Conservation (phyloP, 2,797 vertebrate species). For the Crotalus adamanteus region DNA sequence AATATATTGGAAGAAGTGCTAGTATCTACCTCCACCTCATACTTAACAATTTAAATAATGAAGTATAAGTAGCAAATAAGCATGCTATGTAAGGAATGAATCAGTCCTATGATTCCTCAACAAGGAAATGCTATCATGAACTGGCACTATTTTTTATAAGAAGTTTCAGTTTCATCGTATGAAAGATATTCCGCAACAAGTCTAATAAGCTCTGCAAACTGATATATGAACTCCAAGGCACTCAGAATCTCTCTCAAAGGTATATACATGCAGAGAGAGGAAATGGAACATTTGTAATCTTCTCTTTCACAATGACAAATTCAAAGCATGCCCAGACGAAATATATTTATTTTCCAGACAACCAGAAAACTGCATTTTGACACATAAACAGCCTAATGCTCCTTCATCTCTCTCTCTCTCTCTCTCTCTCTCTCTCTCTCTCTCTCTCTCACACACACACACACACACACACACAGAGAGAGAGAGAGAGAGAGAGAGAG, state of each 20-base stretch:
- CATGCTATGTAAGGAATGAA: background rate
- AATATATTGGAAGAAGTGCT: background rate
- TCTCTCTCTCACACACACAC: no score
- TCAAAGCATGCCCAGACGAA: background rate
- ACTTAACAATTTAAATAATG: background rate
- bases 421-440: no score
- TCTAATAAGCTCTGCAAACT: background rate
- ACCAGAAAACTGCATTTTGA: slow-evolving; percentile 7
- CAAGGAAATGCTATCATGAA: background rate
- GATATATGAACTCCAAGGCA: slow-evolving; percentile 15
- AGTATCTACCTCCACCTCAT: background rate
- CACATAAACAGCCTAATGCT: background rate
- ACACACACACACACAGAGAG: no score
- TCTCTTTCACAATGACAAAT: background rate
- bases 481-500: no score
- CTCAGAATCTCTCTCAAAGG: background rate
- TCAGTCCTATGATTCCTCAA: background rate
- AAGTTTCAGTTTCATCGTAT: background rate
- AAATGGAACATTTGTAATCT: background rate
- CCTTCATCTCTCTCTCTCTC: no score
- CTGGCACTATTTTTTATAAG: background rate
- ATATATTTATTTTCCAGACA: background rate
- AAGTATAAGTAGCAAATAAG: background rate
- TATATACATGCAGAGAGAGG: background rate
- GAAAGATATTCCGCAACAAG: background rate